Evolutionary conservation across 1,140 invertebrate species (phyloP).

Genomic region (Octopus sinensis): DNA sequence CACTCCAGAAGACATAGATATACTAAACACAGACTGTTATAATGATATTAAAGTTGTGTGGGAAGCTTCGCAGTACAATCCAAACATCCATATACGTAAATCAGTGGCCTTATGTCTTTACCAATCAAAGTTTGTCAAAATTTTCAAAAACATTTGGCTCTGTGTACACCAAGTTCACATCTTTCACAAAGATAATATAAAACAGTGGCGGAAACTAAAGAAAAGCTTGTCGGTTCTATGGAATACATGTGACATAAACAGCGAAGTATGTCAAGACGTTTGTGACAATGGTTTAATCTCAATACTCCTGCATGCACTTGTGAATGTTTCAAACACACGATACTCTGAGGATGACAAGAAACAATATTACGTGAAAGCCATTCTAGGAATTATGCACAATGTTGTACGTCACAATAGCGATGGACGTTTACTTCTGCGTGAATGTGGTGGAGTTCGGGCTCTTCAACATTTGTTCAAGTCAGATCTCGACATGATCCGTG

Average conservation of each 20-base stretch:
- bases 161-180: background rate
- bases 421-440: conserved; percentile 25
- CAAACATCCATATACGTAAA: conserved; percentile 2
- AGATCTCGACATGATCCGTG: conserved; percentile 34
- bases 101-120: conserved; percentile 1
- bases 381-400: conserved; percentile 40
- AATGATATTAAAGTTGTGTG: conserved; percentile 1
- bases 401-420: conserved; percentile 31
- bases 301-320: background rate
- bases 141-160: conserved; percentile 4
- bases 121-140: background rate
- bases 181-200: background rate
- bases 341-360: conserved; percentile 23
- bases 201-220: conserved; percentile 5
- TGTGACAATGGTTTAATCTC: background rate
- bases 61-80: conserved; percentile 1
- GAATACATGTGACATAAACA: conserved; percentile 3
- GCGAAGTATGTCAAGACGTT: background rate
- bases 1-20: background rate
- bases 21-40: conserved; percentile 2
- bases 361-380: conserved; percentile 34
- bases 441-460: conserved; percentile 23
- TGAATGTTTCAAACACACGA: background rate
- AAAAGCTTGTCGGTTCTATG: background rate
- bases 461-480: conserved; percentile 27